These are phyloP conservation scores for Spodoptera litura DNA, from an alignment of 1,140 invertebrate genomes.

Conservation along the genomic window DNA sequence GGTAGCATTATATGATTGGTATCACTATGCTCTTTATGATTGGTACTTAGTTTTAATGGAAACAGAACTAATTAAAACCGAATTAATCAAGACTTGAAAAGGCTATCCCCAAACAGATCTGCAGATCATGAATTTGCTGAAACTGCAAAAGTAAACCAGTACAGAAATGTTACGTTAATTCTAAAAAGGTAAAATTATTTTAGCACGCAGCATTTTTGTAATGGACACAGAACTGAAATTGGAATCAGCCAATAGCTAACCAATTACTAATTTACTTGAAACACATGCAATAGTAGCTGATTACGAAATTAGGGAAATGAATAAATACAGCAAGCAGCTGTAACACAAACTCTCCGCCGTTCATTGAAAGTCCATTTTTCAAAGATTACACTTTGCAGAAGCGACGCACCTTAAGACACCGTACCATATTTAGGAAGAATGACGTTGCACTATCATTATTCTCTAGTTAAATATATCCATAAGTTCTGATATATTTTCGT, in stretches of 20 bases:
- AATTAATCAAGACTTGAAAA: too few relatives aligned
- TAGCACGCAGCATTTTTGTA: background rate
- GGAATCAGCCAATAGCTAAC: background rate
- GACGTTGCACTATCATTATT: background rate
- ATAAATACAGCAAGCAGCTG: slow-evolving; percentile 39
- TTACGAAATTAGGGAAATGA: slow-evolving; percentile 45
- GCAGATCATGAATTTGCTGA: background rate
- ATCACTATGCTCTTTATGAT: too few relatives aligned
- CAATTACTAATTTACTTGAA: background rate
- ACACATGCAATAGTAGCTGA: slow-evolving; percentile 37
- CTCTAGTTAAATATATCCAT: background rate
- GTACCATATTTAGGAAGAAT: background rate
- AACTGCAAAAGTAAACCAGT: too few relatives aligned
- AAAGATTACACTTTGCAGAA: slow-evolving; percentile 18
- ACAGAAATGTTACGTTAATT: too few relatives aligned
- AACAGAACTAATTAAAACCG: too few relatives aligned
- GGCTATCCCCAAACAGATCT: too few relatives aligned
- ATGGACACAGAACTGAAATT: background rate
- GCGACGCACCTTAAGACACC: background rate
- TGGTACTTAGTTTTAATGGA: too few relatives aligned
- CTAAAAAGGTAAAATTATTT: background rate
- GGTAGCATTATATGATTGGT: too few relatives aligned
- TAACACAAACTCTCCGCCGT: slow-evolving; percentile 39
- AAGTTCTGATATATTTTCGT: too few relatives aligned
- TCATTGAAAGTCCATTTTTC: slow-evolving; percentile 42